Conservation (phyloP, 1,140 invertebrate species). For the Aphidius gifuensis region DNA sequence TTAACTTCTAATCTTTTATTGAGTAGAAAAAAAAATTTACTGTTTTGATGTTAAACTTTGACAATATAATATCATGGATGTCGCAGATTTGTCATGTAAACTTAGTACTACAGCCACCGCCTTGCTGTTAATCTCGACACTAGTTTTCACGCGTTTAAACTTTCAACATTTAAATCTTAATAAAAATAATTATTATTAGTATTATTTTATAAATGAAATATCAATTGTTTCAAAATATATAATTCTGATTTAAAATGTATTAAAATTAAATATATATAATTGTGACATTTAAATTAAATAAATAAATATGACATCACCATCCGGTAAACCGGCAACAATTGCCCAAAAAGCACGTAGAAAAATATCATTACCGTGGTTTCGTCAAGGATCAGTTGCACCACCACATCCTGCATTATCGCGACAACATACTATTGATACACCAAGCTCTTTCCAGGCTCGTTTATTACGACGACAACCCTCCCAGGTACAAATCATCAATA, state of each 20-base stretch:
- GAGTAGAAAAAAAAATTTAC: background rate
- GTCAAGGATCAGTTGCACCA: slow-evolving; percentile 70
- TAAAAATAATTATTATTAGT: no score
- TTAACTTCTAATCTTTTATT: background rate
- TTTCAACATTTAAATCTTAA: background rate
- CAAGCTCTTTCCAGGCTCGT: slow-evolving; percentile 73
- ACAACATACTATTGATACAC: slow-evolving; percentile 87
- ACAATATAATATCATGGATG: background rate
- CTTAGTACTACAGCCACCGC: slow-evolving; percentile 3
- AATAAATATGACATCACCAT: slow-evolving; percentile 48
- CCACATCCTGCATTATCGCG: slow-evolving; percentile 69
- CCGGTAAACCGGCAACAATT: slow-evolving; percentile 56
- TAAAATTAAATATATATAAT: no score
- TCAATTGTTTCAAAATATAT: no score
- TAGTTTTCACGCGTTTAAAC: background rate
- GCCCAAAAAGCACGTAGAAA: slow-evolving; percentile 73
- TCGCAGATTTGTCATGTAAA: background rate
- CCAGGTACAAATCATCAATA: slow-evolving; percentile 48
- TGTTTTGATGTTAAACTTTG: background rate
- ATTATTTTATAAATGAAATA: no score
- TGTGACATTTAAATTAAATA: no score
- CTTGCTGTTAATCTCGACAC: slow-evolving; percentile 4
- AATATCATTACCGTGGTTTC: slow-evolving; percentile 85
- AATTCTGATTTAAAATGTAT: no score
- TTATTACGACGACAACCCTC: slow-evolving; percentile 62